A percentile compares a stretch with the other conserved stretches of the same genome.
phyloP scores from a whole-genome alignment of 2,113 vertebrate genomes.

The Andinoacara biseriatus region DNA sequence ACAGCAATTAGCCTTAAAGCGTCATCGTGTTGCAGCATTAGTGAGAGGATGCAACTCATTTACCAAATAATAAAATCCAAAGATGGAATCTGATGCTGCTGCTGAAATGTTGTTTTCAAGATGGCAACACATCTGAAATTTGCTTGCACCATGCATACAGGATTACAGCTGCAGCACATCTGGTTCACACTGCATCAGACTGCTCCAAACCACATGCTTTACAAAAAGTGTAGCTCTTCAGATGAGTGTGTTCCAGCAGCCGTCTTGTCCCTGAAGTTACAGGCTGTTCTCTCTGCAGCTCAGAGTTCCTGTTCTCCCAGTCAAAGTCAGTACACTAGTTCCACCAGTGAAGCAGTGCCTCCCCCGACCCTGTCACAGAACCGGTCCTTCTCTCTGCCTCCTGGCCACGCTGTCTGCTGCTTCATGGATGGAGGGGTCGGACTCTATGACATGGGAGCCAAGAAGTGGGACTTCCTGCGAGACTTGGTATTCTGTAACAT shows the following conservation, averaged over 20 bases:
- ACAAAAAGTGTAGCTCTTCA: background rate
- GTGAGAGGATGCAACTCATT: background rate
- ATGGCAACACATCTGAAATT: background rate
- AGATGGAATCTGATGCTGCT: no score
- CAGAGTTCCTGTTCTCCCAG: constrained; percentile 80
- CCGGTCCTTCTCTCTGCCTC: constrained; percentile 93
- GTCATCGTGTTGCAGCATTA: no score
- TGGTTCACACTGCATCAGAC: background rate
- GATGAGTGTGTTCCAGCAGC: background rate
- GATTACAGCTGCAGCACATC: background rate
- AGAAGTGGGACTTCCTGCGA: constrained; percentile 97
- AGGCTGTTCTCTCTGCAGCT: constrained; percentile 65
- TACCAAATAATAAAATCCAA: background rate
- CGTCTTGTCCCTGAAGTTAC: background rate
- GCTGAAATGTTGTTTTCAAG: no score
- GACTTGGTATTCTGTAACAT: constrained; percentile 87
- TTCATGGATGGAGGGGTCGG: constrained; percentile 98
- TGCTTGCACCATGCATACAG: background rate
- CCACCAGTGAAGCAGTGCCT: constrained; percentile 95
- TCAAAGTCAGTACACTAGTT: constrained; percentile 91
- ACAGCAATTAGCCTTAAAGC: background rate
- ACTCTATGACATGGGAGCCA: constrained; percentile 94
- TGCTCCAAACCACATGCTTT: background rate
- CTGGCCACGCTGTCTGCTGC: constrained; percentile 94
- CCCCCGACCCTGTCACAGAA: constrained; percentile 89